Evolutionary conservation across 2,888 invertebrate species (phyloP), one percentile per base, ranked within the genome.

Genomic region (Helobdella robusta): DNA sequence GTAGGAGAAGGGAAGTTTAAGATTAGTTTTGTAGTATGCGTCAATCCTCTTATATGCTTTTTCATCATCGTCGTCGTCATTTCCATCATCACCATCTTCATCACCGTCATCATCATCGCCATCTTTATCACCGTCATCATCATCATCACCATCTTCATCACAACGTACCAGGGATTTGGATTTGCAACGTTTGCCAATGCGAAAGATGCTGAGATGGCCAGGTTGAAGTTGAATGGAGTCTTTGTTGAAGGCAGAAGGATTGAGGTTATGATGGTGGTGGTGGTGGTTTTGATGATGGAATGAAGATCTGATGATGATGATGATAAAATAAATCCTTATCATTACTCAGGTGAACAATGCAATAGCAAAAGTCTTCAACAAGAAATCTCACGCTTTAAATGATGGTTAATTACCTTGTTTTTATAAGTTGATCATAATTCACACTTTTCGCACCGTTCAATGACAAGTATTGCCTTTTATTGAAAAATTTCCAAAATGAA

Each of bases 111-210:
- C n/a, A n/a, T n/a, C n/a, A n/a, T n/a, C n/a, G n/a, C n/a, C n/a
- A n/a, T n/a, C n/a, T n/a, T n/a, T n/a, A n/a, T n/a, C n/a, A n/a
- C n/a, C n/a, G n/a, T n/a, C n/a, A n/a, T n/a, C n/a, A n/a, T n/a
- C n/a, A n/a, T n/a, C n/a, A n/a, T n/a, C n/a, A n/a, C n/a, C n/a
- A n/a, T n/a, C n/a, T n/a, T n/a, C n/a, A n/a, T 5, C 5, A 58
- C 11, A 18, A 18, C 6, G 18, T 18, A 32, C 32, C 56, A 98
- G 97, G 98, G 98, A 87, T 98, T 98, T 89, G 97, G 97, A 89
- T 98, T 98, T 91, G 97, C 98, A 88, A 98, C 97, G 88, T 98
- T 98, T 91, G 93, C 93, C 88, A 93, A 91, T 89, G 91, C 92
- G 88, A 89, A 89, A 86, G 97, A 98, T 87, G 97, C 97, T 85